Evolutionary conservation across 2,797 vertebrate species (phyloP).

Genomic region (Acestrorhynchus altus): DNA sequence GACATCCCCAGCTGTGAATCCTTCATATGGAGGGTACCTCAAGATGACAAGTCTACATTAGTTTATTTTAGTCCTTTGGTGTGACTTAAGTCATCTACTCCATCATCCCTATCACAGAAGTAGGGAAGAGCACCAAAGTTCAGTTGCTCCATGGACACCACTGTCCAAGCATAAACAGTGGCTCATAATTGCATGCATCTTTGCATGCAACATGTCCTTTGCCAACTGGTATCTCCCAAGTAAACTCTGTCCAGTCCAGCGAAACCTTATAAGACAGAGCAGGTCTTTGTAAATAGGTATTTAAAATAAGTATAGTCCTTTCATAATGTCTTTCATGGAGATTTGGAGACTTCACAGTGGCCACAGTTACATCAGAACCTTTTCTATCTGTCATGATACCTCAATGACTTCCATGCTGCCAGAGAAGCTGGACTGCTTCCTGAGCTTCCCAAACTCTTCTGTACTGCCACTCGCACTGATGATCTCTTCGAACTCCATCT

Average conservation of each 20-base stretch:
- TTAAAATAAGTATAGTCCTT: conserved; percentile 35
- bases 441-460: conserved; percentile 92
- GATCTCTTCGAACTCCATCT: conserved; percentile 95
- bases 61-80: conserved; percentile 38
- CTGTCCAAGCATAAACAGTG: neutral
- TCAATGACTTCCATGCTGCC: conserved; percentile 97
- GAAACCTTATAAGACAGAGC: neutral
- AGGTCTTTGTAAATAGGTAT: conserved; percentile 24
- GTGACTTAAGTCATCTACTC: conserved; percentile 32
- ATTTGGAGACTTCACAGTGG: neutral
- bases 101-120: conserved; percentile 26
- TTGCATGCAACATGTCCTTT: conserved; percentile 25
- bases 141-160: neutral
- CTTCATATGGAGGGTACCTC: conserved; percentile 46
- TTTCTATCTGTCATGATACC: conserved; percentile 86
- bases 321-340: neutral
- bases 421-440: conserved; percentile 95
- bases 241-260: neutral
- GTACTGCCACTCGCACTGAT: conserved; percentile 85
- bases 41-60: conserved; percentile 26
- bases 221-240: neutral
- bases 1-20: conserved; percentile 32
- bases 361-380: conserved; percentile 1
- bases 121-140: conserved; percentile 11
- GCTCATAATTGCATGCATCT: conserved; percentile 8